A percentile compares a stretch with the other conserved stretches of the same genome.
phyloP scores from a whole-genome alignment of 2,113 vertebrate genomes.

The Nyctibius bracteatus region DNA sequence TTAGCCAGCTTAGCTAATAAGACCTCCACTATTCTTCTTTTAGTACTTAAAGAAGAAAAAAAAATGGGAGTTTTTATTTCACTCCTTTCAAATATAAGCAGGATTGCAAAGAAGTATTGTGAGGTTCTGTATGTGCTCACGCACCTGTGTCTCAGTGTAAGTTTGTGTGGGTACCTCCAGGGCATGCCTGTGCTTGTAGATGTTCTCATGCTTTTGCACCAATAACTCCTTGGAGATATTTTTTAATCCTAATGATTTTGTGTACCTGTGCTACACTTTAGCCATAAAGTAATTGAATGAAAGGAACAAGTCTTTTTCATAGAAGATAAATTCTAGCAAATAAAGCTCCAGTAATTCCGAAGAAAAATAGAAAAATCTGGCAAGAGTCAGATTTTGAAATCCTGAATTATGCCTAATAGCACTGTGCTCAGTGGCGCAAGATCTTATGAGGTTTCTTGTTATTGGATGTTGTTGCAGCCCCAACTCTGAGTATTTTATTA shows the following conservation, averaged over 20 bases:
- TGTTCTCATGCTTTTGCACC: background rate
- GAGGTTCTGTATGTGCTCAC: background rate
- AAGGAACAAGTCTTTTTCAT: background rate
- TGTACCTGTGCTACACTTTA: background rate
- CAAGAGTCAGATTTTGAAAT: background rate
- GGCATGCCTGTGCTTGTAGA: background rate
- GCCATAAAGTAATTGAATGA: background rate
- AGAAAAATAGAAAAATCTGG: background rate
- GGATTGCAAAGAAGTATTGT: conserved; percentile 12
- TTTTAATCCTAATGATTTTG: background rate
- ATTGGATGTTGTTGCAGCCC: background rate
- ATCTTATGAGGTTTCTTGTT: background rate
- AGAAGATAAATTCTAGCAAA: background rate
- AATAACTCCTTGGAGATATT: background rate
- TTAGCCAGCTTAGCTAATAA: conserved; percentile 63
- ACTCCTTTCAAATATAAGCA: conserved; percentile 37
- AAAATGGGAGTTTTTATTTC: conserved; percentile 47
- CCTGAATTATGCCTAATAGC: background rate
- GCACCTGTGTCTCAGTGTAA: background rate
- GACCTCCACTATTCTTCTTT: conserved; percentile 47
- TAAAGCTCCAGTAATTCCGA: background rate
- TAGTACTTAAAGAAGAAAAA: conserved; percentile 64
- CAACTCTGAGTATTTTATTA: background rate
- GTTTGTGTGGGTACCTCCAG: background rate
- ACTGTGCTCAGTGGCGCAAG: background rate